Evolutionary conservation across 1,140 invertebrate species (phyloP), one percentile per base, ranked within the genome.

Genomic region (Campoletis sonorensis): DNA sequence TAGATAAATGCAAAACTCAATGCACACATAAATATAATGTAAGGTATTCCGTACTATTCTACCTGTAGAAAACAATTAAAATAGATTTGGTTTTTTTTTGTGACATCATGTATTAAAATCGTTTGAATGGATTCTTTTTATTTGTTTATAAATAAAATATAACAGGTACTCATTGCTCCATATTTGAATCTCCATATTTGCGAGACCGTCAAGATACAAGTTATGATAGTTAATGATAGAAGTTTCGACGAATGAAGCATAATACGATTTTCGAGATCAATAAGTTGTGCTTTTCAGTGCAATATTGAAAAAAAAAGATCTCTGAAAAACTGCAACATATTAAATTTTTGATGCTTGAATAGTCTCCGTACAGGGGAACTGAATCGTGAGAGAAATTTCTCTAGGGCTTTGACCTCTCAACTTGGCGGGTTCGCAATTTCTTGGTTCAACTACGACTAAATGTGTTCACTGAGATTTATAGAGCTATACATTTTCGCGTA

Each of bases 331-430:
- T 26, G 61, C 4, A 26, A 7, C 3, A 26, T 64, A 26, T 23
- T 5, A 27, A 4, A 23, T 64, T 64, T 64, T 23, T n/a, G n/a
- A 54, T 1, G 16, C 16, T 64, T 13, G 61, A 64, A 64, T 7
- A 23, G n/a, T 21, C 23, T 64, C 4, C 21, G 4, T n/a, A 51
- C n/a, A 54, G 16, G 4, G 1, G 23, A 13, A 64, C 61, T 23
- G 61, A 13, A 26, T 49, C 37, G 33, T 49, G 37, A 49, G 18
- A 11, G 26, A 37, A 49, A 72, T 27, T 72, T 72, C 37, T 27
- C 71, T n/a, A 40, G 71, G n/a, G 23, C 71, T 73, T 73, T 73
- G 71, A 73, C 71, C 71, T 49, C 71, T 73, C 68, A 37, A 33
- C 68, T 15, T 30, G 10, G 30, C 21, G 37, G 4, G 71, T 49